Evolutionary conservation across 2,113 vertebrate species (phyloP).

Genomic region (Plecotus auritus): DNA sequence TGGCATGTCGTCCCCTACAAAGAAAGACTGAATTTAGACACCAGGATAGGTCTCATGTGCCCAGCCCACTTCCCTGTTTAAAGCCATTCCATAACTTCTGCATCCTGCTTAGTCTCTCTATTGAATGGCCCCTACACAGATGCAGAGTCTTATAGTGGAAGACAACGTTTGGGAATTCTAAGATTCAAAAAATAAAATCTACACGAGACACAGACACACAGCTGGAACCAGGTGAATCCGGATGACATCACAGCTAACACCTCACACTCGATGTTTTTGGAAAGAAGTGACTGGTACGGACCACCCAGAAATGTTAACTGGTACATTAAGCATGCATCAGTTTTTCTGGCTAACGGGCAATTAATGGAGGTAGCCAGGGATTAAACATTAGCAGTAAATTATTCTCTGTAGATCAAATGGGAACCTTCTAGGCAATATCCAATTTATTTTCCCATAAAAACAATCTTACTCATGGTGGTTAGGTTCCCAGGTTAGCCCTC

Average conservation of each 20-base stretch:
- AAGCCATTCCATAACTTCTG: background rate
- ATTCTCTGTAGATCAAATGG: constrained; percentile 24
- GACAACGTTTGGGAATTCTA: background rate
- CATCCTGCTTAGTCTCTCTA: background rate
- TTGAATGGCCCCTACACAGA: background rate
- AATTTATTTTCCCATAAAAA: constrained; percentile 29
- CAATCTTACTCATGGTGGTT: background rate
- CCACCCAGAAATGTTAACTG: background rate
- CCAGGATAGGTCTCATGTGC: background rate
- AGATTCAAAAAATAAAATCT: background rate
- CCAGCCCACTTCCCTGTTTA: background rate
- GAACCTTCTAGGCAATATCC: background rate
- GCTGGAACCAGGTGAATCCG: background rate
- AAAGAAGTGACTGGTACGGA: background rate
- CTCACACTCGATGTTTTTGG: background rate
- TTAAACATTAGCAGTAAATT: constrained; percentile 9
- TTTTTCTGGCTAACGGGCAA: constrained; percentile 17
- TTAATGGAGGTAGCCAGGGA: background rate
- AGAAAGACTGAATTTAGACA: constrained; percentile 33
- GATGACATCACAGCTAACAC: background rate
- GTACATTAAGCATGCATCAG: background rate
- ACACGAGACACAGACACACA: background rate
- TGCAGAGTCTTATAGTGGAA: background rate
- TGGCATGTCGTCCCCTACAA: constrained; percentile 82
- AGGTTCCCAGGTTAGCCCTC: background rate